Conservation (phyloP, 1,140 invertebrate genomes). For the Tetramorium parvispinum region DNA sequence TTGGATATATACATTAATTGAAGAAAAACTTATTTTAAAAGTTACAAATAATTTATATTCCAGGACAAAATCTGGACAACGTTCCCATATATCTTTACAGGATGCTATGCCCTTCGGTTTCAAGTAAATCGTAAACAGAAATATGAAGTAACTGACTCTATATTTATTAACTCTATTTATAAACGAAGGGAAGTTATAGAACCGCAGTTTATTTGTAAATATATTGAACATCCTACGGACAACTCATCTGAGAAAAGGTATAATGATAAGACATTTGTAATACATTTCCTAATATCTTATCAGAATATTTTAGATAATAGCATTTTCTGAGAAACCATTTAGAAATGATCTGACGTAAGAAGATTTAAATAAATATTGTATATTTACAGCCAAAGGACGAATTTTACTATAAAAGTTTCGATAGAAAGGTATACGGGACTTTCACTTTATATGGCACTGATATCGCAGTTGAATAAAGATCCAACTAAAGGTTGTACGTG, state of each 20-base stretch:
- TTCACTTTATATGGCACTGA: neutral
- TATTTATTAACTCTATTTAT: slow-evolving; percentile 14
- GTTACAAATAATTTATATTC: slow-evolving; percentile 14
- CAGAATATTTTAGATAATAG: neutral
- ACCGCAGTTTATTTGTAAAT: slow-evolving; percentile 4
- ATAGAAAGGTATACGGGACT: slow-evolving; percentile 3
- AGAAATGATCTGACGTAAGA: neutral
- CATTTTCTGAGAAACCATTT: neutral
- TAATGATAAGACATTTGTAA: neutral
- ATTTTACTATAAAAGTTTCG: slow-evolving; percentile 4
- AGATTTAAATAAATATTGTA: neutral
- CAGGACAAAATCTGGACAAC: neutral
- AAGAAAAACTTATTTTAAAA: neutral
- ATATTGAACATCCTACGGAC: neutral
- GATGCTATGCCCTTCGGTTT: slow-evolving; percentile 34
- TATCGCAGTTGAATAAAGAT: neutral
- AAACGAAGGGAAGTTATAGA: neutral
- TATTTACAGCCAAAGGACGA: slow-evolving; percentile 25
- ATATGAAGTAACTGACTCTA: neutral
- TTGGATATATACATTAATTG: neutral
- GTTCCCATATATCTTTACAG: slow-evolving; percentile 1
- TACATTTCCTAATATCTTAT: neutral
- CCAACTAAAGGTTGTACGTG: neutral
- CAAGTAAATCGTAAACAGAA: neutral
- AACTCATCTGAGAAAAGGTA: slow-evolving; percentile 7